Base-by-base conservation (phyloP, 2,113 vertebrate species). In the Oreochromis aureus region DNA sequence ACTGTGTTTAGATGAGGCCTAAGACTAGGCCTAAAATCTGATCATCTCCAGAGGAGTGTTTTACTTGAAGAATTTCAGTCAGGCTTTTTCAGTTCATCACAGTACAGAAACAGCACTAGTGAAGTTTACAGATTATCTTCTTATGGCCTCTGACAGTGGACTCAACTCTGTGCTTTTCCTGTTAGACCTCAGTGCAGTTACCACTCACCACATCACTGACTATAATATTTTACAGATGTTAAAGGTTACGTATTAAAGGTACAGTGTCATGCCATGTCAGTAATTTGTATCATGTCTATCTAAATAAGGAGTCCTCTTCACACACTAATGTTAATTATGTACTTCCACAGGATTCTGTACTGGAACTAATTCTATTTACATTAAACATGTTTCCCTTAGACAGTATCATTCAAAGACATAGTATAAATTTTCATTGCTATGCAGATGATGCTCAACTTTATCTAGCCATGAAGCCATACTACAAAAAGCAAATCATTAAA, bases 271-370 rank as follows among this genome's bases (percentile, higher is more conserved):
- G 34, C 7, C 6, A 36, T 36, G 34, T 34, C 34, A 34, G 34
- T 34, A 7, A 7, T 34, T 7, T 34, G 36, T 9, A 36, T 36
- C 36, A 36, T 36, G 36, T 36, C 7, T 9, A 36, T 36, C 8
- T 36, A 8, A 34, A 34, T 34, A 34, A 34, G 34, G 34, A 8
- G 36, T 36, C 36, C 36, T 36, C 36, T 8, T 36, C 8, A 36
- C 36, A 36, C 36, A 36, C 36, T 36, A 36, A 36, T 7, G 34
- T 7, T 66, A 66, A 39, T 39, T 5, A n/a, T 66, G 61, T 12
- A 66, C 10, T 39, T 66, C 10, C 61, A n/a, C 61, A 66, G 18
- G 32, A 39, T 39, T 66, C 0, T 0, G 1, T 66, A 39, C 0
- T 66, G 32, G 6, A 66, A 66, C 32, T 4, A 39, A n/a, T 66